Base-by-base conservation (phyloP, 2,797 vertebrate species). In the Lates japonicus region DNA sequence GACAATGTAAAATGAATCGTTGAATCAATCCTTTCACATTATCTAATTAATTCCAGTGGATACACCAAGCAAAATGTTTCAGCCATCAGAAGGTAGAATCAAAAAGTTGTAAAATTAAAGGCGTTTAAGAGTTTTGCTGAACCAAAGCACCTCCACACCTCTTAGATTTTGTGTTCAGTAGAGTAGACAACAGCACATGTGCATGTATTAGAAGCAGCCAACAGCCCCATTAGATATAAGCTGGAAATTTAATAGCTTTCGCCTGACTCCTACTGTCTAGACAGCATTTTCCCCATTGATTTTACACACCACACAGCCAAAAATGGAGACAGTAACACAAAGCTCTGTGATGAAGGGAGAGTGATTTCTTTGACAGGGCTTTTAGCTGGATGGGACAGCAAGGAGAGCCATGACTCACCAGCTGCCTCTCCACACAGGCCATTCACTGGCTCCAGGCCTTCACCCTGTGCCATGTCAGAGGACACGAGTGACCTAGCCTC, bases 351-450 rank as follows among this genome's bases (percentile, higher is more conserved):
- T 68, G 52, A 29, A 74, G 70, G 58, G 17, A 2, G 31, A 68
- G 42, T 22, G 17, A 78, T 76, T 89, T 77, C 67, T 63, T 74
- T 37, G 75, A 69, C 35, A 44, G 49, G 59, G 39, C 61, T 52
- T 85, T 70, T 54, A 80, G 76, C 58, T 74, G 77, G 86, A 70
- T 42, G 75, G 81, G 81, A 89, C 85, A 85, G 85, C 89, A 67
- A 82, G 83, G 88, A 82, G 88, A 93, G 91, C 80, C 80, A 81
- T 73, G 87, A 96, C 96, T 95, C 94, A 96, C 96, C 95, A 62
- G 89, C 87, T 85, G 78, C 74, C 90, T 92, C 93, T 80, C 59
- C 93, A 92, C 37, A 92, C 79, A 80, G 89, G 76, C 77, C 88
- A 90, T 76, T 93, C 54, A 87, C 25, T 88, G 87, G 84, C 90